Evolutionary conservation across 2,888 invertebrate genomes (phyloP).

Genomic region (Acanthosepion esculentum): DNA sequence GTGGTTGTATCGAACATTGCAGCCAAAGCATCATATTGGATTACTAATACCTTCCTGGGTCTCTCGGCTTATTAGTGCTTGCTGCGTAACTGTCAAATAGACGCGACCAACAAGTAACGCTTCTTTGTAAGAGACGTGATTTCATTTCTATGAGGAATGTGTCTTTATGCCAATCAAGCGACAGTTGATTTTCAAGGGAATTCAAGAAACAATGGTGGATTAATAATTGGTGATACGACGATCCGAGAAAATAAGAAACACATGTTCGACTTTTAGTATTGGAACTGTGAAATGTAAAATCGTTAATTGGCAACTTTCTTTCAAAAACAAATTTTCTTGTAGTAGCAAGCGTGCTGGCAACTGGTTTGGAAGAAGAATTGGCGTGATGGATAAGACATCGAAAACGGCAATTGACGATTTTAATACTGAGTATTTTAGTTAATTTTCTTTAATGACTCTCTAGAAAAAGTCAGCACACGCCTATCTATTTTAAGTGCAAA

Average conservation of each 20-base stretch:
- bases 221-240: background rate
- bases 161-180: constrained; percentile 3
- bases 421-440: too few relatives aligned
- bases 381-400: too few relatives aligned
- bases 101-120: background rate
- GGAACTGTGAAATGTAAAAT: background rate
- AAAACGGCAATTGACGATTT: too few relatives aligned
- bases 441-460: too few relatives aligned
- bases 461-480: too few relatives aligned
- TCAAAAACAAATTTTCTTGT: background rate
- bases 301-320: background rate
- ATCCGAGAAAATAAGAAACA: background rate
- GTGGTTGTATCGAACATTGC: background rate
- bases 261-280: too few relatives aligned
- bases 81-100: background rate
- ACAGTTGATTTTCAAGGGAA: background rate
- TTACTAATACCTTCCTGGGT: background rate
- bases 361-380: too few relatives aligned
- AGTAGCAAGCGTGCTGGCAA: too few relatives aligned
- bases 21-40: background rate
- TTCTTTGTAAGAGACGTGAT: background rate
- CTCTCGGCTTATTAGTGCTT: background rate
- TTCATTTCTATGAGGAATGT: background rate
- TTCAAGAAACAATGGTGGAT: background rate
- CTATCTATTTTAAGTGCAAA: too few relatives aligned